phyloP scores from a whole-genome alignment of 2,113 vertebrate species.

The Nyctereutes procyonoides region DNA sequence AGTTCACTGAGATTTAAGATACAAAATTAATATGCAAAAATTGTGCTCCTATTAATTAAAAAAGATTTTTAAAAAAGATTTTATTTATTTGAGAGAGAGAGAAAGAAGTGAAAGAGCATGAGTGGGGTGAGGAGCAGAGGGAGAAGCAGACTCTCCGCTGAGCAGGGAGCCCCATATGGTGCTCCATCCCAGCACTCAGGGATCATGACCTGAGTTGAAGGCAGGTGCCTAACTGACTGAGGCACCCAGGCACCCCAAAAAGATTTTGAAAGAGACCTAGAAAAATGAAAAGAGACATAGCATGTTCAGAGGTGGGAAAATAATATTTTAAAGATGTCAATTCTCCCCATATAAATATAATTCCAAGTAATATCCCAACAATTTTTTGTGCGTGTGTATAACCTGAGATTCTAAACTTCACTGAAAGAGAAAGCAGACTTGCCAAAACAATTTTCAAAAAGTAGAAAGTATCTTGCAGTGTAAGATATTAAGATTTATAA shows the following conservation, averaged over 20 bases:
- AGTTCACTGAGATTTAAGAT: neutral
- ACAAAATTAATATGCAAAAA: neutral
- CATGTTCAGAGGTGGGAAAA: neutral
- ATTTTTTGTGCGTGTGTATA: neutral
- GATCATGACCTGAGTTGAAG: no score
- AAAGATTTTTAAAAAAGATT: neutral
- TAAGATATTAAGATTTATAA: neutral
- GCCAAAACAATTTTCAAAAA: neutral
- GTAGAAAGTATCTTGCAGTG: neutral
- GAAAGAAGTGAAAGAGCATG: no score
- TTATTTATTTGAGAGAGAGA: no score
- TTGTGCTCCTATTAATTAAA: neutral
- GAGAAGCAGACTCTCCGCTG: no score
- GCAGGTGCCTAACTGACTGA: no score
- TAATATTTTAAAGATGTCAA: neutral
- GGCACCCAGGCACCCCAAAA: neutral
- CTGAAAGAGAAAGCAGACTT: neutral
- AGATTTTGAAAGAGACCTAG: neutral
- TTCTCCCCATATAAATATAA: neutral
- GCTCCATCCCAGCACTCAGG: no score
- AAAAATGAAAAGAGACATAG: neutral
- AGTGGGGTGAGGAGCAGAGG: no score
- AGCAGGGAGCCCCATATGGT: no score
- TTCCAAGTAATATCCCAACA: neutral
- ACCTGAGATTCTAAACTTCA: constrained; percentile 9